These are phyloP conservation scores for Caloenas nicobarica DNA, from an alignment of 2,113 vertebrate genomes.

Conservation along the genomic window DNA sequence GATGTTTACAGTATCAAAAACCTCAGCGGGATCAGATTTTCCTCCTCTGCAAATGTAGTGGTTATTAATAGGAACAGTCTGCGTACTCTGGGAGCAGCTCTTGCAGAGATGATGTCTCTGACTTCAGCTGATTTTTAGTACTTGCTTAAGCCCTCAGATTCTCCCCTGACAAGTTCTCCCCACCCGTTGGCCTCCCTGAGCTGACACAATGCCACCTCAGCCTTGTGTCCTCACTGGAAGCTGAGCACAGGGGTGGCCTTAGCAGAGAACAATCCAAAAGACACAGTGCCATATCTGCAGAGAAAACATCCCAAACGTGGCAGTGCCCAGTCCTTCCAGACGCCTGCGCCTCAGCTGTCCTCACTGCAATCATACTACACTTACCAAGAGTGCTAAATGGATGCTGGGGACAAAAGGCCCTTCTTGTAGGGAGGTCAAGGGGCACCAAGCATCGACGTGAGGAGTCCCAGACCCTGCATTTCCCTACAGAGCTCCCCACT, in stretches of 20 bases:
- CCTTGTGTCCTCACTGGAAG: not conserved
- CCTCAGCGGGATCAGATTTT: not conserved
- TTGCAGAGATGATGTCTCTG: not conserved
- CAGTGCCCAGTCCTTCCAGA: not conserved
- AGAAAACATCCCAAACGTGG: not conserved
- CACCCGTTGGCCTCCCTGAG: not conserved
- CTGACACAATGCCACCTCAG: not conserved
- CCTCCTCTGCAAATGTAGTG: not conserved
- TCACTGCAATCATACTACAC: not conserved
- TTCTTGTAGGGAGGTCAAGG: not conserved
- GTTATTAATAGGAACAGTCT: slow-evolving; percentile 42
- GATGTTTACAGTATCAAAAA: slow-evolving; percentile 1
- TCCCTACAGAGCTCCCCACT: not conserved
- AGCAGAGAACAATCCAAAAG: not conserved
- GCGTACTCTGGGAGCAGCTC: not conserved
- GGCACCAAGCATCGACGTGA: not conserved
- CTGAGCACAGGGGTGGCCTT: rapidly evolving
- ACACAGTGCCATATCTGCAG: not conserved
- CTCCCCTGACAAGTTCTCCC: not conserved
- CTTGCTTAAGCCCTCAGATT: not conserved
- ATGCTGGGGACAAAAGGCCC: not conserved
- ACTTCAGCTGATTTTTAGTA: not conserved
- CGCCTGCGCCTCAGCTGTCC: not conserved
- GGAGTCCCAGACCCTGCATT: not conserved
- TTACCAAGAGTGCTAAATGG: not conserved